Conservation (phyloP, 2,797 vertebrate genomes). For the Rhinatrema bivittatum region DNA sequence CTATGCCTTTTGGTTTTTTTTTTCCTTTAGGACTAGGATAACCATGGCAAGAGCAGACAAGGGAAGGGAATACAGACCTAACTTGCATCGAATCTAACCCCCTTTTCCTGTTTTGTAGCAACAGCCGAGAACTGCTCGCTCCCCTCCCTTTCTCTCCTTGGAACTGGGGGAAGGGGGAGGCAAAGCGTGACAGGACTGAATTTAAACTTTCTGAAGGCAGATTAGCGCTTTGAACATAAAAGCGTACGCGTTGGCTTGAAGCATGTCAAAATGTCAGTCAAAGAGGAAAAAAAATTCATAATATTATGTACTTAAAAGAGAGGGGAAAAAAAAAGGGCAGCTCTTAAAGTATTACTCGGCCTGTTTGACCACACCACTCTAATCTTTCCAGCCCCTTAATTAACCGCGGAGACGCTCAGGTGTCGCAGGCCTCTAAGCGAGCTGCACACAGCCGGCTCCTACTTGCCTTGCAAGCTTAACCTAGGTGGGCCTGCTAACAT, state of each 20-base stretch:
- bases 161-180: background rate
- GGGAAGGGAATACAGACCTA: no score
- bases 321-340: conserved; percentile 2
- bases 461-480: no score
- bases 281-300: conserved; percentile 9
- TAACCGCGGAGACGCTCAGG: background rate
- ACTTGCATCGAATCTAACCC: no score
- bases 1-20: no score
- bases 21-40: no score
- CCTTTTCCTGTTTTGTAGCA: no score
- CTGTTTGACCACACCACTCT: conserved; percentile 11
- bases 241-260: background rate
- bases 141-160: background rate
- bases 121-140: no score
- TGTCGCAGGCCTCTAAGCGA: conserved; percentile 4
- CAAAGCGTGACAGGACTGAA: conserved; percentile 4
- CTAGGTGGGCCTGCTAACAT: no score
- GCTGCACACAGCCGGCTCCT: background rate
- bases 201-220: background rate
- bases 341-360: background rate
- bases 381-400: conserved; percentile 13
- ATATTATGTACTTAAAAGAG: conserved; percentile 16
- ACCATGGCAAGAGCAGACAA: no score
- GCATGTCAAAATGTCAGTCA: background rate
- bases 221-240: conserved; percentile 1